phyloP scores from a whole-genome alignment of 2,113 vertebrate species.

The Peromyscus californicus region DNA sequence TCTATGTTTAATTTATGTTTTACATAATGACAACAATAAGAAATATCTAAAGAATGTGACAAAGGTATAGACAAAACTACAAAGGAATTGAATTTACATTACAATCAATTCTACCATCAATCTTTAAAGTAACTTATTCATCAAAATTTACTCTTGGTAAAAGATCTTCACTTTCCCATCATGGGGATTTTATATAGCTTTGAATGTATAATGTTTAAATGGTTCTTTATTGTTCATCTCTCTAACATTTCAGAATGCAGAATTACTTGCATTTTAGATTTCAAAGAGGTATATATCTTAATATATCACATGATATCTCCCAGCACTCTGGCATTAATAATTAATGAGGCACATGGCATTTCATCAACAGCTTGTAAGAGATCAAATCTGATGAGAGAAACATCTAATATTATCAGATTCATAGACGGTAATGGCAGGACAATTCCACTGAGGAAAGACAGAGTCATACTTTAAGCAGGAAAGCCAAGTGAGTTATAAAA shows the following conservation, averaged over 20 bases:
- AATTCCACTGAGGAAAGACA: background rate
- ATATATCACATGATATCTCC: background rate
- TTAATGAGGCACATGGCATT: no score
- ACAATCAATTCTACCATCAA: background rate
- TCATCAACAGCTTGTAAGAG: background rate
- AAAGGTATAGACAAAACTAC: background rate
- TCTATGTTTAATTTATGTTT: background rate
- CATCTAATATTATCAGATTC: background rate
- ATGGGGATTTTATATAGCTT: background rate
- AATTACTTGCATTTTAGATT: background rate
- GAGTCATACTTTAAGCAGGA: background rate
- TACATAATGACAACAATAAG: background rate
- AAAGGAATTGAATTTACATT: background rate
- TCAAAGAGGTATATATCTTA: no score
- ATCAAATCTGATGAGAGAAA: background rate
- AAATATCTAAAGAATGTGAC: background rate
- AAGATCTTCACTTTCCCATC: background rate
- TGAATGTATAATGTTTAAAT: background rate
- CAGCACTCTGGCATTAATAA: rapidly evolving
- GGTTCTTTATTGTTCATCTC: background rate
- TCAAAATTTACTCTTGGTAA: background rate
- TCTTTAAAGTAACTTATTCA: background rate
- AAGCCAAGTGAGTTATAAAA: background rate
- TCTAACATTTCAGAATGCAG: background rate
- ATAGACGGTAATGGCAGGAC: background rate